Evolutionary conservation across 2,797 vertebrate genomes (phyloP).

Genomic region (Euphonia xanthogaster): DNA sequence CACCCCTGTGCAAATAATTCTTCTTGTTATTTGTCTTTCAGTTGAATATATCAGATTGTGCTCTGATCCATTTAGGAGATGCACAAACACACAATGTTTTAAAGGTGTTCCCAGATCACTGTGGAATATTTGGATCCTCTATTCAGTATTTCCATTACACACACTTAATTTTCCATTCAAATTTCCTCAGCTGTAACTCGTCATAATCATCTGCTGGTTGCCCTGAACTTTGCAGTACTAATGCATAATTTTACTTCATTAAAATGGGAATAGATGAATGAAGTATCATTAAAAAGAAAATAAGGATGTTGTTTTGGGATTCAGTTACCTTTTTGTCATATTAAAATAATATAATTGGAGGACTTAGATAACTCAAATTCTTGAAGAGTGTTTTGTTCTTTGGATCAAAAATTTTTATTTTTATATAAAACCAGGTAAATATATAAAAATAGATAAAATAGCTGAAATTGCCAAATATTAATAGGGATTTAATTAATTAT

Average conservation of each 20-base stretch:
- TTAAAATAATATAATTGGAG: not conserved
- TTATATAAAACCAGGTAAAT: not conserved
- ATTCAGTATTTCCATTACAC: not conserved
- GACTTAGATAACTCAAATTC: not conserved
- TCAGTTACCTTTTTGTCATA: not conserved
- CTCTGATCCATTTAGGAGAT: not conserved
- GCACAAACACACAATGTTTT: not conserved
- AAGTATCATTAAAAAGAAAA: not conserved
- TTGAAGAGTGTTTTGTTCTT: not conserved
- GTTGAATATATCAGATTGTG: rapidly evolving
- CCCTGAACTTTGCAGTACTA: not conserved
- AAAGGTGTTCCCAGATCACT: not conserved
- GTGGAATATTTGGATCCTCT: not conserved
- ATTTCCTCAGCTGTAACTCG: not conserved
- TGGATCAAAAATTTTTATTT: not conserved
- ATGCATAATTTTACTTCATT: not conserved
- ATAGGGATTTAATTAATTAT: not conserved
- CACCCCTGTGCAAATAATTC: not conserved
- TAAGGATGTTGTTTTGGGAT: not conserved
- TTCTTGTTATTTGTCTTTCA: not conserved
- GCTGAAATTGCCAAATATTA: not conserved
- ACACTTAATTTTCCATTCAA: not conserved
- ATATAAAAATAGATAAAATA: not conserved
- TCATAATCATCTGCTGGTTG: not conserved
- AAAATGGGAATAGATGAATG: not conserved